Percentiles rank a stretch among this genome's conserved stretches.
These are phyloP conservation scores for Anolis sagrei DNA, from an alignment of 2,113 vertebrate genomes.

Conservation along the genomic window DNA sequence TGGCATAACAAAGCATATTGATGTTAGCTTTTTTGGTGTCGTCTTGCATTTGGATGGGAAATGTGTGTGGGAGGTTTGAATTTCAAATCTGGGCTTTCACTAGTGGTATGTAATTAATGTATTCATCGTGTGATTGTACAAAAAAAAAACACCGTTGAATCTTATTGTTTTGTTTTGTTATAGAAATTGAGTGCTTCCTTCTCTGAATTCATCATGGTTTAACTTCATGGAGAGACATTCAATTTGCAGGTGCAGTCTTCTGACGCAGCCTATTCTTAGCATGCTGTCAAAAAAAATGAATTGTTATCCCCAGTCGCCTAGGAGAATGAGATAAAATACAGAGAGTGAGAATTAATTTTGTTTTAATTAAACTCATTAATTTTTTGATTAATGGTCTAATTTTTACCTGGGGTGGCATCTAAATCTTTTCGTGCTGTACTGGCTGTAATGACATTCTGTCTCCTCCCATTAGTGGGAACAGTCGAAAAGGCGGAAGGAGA, in stretches of 20 bases:
- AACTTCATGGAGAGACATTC: conserved; percentile 15
- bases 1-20: conserved; percentile 13
- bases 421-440: conserved; percentile 7
- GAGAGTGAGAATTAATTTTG: conserved; percentile 24
- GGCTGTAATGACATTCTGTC: neutral
- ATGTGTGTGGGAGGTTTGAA: conserved; percentile 1
- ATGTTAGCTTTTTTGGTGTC: conserved; percentile 16
- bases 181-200: neutral
- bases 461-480: neutral
- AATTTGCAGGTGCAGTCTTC: conserved; percentile 13
- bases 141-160: neutral
- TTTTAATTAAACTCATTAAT: conserved; percentile 37
- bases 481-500: neutral
- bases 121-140: neutral
- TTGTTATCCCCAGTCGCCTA: conserved; percentile 17
- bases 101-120: neutral
- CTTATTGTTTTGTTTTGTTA: neutral
- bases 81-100: conserved; percentile 2
- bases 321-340: conserved; percentile 22
- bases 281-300: conserved; percentile 28
- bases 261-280: conserved; percentile 15
- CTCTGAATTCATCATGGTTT: conserved; percentile 9
- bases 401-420: conserved; percentile 31
- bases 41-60: conserved; percentile 7
- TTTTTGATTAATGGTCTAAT: conserved; percentile 32